Percentiles rank a stretch among this genome's conserved stretches.
phyloP scores from a whole-genome alignment of 2,113 vertebrate genomes.

The Hemicordylus capensis region DNA sequence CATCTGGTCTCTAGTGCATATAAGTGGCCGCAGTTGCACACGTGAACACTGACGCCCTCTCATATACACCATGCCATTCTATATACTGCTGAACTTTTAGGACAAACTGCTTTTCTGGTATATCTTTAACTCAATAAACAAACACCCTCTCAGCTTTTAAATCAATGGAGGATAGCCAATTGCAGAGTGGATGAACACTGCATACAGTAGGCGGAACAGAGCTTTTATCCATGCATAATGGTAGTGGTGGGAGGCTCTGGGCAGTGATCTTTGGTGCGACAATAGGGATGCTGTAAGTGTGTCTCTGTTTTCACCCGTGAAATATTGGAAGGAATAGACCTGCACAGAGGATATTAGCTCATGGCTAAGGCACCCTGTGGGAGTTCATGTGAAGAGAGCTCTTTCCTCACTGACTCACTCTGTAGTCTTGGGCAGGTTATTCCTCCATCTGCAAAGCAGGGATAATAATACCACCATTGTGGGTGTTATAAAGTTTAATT shows the following conservation, averaged over 20 bases:
- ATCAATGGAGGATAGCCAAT: background rate
- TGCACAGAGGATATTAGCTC: background rate
- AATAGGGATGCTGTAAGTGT: background rate
- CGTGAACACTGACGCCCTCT: background rate
- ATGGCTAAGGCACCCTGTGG: background rate
- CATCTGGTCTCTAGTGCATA: background rate
- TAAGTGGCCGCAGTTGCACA: no score
- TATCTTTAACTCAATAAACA: no score
- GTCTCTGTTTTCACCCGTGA: background rate
- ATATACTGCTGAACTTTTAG: conserved; percentile 12
- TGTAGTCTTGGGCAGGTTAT: conserved; percentile 13
- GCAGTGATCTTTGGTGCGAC: background rate
- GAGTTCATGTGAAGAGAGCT: background rate
- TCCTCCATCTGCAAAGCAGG: conserved; percentile 22
- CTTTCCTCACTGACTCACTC: background rate
- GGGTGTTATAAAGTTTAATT: conserved; percentile 45
- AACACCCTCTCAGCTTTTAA: background rate
- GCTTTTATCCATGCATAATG: no score
- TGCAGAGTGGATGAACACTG: background rate
- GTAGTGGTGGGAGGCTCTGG: background rate
- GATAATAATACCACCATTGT: conserved; percentile 19
- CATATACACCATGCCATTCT: conserved; percentile 38
- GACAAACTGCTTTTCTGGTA: conserved; percentile 22
- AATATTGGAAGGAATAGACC: background rate
- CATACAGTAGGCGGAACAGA: background rate